Percentiles rank a stretch among this genome's conserved stretches.
phyloP scores from a whole-genome alignment of 2,888 invertebrate species.

The Thecocarcelia acutangulata region DNA sequence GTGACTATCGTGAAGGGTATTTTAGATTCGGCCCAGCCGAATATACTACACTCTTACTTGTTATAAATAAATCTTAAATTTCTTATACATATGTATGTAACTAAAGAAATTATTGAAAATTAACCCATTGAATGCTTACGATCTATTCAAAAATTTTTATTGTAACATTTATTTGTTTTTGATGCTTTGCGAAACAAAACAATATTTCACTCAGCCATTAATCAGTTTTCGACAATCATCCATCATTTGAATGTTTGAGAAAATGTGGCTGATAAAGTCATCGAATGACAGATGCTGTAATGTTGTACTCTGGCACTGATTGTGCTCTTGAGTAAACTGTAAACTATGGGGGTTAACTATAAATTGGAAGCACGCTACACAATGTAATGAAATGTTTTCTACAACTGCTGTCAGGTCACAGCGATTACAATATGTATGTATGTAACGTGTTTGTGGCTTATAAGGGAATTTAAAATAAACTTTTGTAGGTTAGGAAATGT shows the following conservation, averaged over 20 bases:
- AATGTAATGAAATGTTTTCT: too few relatives aligned
- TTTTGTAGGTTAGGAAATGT: too few relatives aligned
- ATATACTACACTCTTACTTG: too few relatives aligned
- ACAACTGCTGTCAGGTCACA: too few relatives aligned
- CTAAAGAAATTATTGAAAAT: background rate
- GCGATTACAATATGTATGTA: too few relatives aligned
- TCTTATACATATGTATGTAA: too few relatives aligned
- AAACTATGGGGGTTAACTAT: background rate
- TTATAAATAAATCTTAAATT: background rate
- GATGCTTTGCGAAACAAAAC: background rate
- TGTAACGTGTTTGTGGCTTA: too few relatives aligned
- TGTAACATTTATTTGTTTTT: background rate
- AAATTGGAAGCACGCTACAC: too few relatives aligned
- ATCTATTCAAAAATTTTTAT: background rate
- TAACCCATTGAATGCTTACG: slow-evolving; percentile 13
- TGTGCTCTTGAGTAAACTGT: background rate
- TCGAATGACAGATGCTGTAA: slow-evolving; percentile 51
- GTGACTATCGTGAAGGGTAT: too few relatives aligned
- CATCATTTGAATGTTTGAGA: slow-evolving; percentile 56
- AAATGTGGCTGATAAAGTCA: slow-evolving; percentile 58
- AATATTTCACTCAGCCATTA: slow-evolving; percentile 38
- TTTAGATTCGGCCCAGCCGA: too few relatives aligned
- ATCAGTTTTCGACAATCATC: slow-evolving; percentile 53
- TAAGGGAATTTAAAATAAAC: too few relatives aligned
- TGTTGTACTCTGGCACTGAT: slow-evolving; percentile 25